Conservation (phyloP, 2,888 invertebrate species). For the Trissolcus japonicus region DNA sequence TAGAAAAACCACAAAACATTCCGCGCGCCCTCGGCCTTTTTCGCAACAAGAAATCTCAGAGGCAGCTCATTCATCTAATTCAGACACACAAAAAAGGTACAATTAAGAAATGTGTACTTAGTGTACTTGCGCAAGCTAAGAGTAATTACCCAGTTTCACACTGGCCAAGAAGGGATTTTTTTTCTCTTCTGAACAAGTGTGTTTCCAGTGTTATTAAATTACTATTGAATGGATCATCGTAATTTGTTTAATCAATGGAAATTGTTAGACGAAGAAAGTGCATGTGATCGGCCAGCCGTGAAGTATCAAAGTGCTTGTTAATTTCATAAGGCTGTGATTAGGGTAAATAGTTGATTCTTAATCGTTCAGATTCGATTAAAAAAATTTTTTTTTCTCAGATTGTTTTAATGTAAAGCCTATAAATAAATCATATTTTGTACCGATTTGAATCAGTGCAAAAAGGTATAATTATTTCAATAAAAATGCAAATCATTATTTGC, state of each 20-base stretch:
- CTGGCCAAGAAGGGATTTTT: no score
- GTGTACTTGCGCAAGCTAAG: no score
- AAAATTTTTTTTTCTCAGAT: conserved; percentile 7
- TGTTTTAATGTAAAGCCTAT: no score
- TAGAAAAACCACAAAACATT: not conserved
- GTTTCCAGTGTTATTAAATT: no score
- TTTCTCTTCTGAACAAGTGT: no score
- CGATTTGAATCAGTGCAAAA: not conserved
- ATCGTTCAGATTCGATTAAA: conserved; percentile 3
- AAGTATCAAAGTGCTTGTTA: conserved; percentile 27
- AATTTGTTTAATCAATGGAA: conserved; percentile 5
- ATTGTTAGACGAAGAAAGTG: conserved; percentile 31
- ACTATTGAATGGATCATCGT: conserved; percentile 26
- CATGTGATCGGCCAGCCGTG: conserved; percentile 23
- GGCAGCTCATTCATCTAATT: conserved; percentile 4
- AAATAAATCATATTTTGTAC: no score
- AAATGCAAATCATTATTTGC: not conserved
- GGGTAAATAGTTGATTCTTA: conserved; percentile 1
- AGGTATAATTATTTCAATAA: not conserved
- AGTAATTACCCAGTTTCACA: no score
- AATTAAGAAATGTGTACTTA: no score
- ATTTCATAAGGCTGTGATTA: conserved; percentile 40
- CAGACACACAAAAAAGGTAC: not conserved
- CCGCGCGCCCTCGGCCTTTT: no score
- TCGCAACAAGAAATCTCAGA: no score